Base-by-base conservation (phyloP, 1,140 invertebrate species). In the Euglossa dilemma region DNA sequence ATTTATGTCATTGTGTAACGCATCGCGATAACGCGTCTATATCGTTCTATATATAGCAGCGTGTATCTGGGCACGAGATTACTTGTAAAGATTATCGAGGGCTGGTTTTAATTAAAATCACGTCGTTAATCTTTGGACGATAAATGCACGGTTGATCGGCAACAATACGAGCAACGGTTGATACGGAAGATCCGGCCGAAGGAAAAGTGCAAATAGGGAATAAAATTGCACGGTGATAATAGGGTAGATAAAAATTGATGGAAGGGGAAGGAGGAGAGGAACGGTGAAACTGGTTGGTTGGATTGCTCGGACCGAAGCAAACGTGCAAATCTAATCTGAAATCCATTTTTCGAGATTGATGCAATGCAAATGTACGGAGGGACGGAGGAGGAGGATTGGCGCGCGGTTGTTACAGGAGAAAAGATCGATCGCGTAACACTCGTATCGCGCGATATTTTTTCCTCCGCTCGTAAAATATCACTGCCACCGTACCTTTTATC, bases 311-410 rank as follows among this genome's bases (percentile, higher is more conserved):
- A 6, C 20, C 63, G 8, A 43, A 11, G 20, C 25, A 20, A 52
- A 43, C 61, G 23, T 47, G 74, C 66, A 66, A 77, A 77, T 77
- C 61, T 66, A 20, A 77, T 54, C 6, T 6, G 12, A 47, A 77
- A 77, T 77, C 47, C 74, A 77, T 77, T 77, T 77, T 66, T 66
- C 61, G 47, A 36, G 61, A 66, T 76, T 77, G 74, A 54, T 43
- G 61, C 74, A 54, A 77, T 43, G 47, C 59, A 43, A 66, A 66
- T 76, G 47, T 36, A 36, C 0, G 0, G 45, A 52, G 56, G 9
- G 28, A 43, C 25, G 18, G 47, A 43, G 8, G 25, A 43, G 8
- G 25, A 25, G 36, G 16, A 50, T 66, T 57, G n/a, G n/a, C 45
- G 0, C 5, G 0, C 5, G 9, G 45, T 54, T 36, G 47, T 59